Percentiles rank a stretch among this genome's conserved stretches.
These are phyloP conservation scores for Drosophila austrosaltans DNA, from an alignment of 2,888 invertebrate species.

Conservation along the genomic window DNA sequence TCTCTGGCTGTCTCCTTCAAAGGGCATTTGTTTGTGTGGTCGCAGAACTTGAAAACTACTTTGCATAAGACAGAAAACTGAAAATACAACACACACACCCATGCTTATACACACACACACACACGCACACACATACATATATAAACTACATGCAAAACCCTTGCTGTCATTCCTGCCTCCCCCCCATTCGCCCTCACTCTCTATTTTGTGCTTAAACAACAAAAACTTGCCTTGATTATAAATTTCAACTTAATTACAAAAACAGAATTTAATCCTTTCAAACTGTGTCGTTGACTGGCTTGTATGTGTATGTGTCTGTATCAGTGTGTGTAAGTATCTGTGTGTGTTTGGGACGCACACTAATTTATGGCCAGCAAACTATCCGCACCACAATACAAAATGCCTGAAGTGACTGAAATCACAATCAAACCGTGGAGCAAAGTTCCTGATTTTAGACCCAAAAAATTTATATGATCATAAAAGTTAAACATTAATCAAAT, in stretches of 20 bases:
- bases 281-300: conserved; percentile 67
- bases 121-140: conserved; percentile 14
- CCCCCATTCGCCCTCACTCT: not conserved
- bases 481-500: too few relatives aligned
- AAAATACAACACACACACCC: conserved; percentile 24
- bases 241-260: conserved; percentile 81
- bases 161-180: not conserved
- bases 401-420: conserved; percentile 15
- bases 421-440: conserved; percentile 45
- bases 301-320: not conserved
- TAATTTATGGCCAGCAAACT: conserved; percentile 75
- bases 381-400: conserved; percentile 51
- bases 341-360: conserved; percentile 40
- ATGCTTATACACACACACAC: conserved; percentile 19
- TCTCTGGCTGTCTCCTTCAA: conserved; percentile 14
- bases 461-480: too few relatives aligned
- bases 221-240: conserved; percentile 74
- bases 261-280: conserved; percentile 78
- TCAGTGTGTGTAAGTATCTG: conserved; percentile 10
- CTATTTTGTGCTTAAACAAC: conserved; percentile 40
- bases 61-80: conserved; percentile 67
- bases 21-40: conserved; percentile 60
- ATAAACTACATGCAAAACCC: not conserved
- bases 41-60: conserved; percentile 76
- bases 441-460: not conserved